Base-by-base conservation (phyloP, 37 sponge, comb jelly and placozoan genomes). In the Beroe forskalii region DNA sequence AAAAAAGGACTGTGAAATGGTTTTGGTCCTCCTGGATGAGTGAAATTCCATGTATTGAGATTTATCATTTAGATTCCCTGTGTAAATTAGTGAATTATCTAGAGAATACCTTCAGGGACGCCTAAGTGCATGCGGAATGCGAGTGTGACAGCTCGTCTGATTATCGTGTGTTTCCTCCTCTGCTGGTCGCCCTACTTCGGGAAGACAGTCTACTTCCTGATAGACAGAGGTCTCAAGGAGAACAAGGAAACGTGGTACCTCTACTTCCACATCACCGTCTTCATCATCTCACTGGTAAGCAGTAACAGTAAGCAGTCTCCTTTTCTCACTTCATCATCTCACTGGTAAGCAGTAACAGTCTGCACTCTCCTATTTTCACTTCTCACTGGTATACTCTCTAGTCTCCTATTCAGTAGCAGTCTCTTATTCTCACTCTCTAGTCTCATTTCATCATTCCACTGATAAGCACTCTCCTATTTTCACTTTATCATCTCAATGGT, bases 121-220 rank as follows among this genome's bases (percentile, higher is more conserved):
- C 86, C 86, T n/a, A 80, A 80, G 35, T 80, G 86, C 31, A 80
- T 80, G 86, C 24, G 86, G 25, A 80, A 80, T 43, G 86, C 86
- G 27, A 80, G 86, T 38, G 86, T 80, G 4, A 80, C 86, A 80
- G 86, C 86, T 17, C 86, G 86, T 14, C 86, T 80, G 12, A 80
- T 80, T 9, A 80, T 80, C 20, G 86, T 80, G 44, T 80, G 86
- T 44, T 80, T 80, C 55, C 44, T 80, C 43, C 55, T 41, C 25
- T 80, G 86, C 55, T 80, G 86, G 86, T 35, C 86, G 2, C 86
- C 86, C 55, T 80, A 42, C 48, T 35, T 80, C n/a, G 39, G 86
- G 14, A 80, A 80, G 31, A 80, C 40, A 9, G 35, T 80, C 43
- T 80, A 80, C 86, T 35, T 37, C 55, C 20, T 80, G 27, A 37